These are phyloP conservation scores for Leptestheria dahalacensis DNA, from an alignment of 1,140 invertebrate species.

Conservation along the genomic window DNA sequence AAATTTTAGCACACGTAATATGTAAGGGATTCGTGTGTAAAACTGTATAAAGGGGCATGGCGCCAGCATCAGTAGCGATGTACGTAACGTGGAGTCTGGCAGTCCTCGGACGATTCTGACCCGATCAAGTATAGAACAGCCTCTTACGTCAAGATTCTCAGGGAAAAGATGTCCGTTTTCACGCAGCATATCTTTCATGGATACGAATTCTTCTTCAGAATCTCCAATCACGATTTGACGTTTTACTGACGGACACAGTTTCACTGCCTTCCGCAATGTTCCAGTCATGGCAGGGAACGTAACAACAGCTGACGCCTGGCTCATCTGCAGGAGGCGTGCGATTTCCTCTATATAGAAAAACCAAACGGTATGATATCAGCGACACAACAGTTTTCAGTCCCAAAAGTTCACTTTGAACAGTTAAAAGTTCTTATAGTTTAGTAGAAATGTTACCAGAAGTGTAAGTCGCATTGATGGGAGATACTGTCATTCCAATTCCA, in stretches of 20 bases:
- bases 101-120: conserved; percentile 14
- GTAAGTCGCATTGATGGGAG: conserved; percentile 64
- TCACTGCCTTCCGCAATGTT: conserved; percentile 29
- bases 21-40: conserved; percentile 8
- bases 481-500: conserved; percentile 50
- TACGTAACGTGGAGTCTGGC: no score
- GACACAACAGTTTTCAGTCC: no score
- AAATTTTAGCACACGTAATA: conserved; percentile 10
- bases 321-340: conserved; percentile 45
- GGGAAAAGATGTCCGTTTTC: conserved; percentile 11
- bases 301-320: conserved; percentile 49
- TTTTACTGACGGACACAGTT: conserved; percentile 21
- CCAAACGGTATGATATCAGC: no score
- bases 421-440: no score
- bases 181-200: conserved; percentile 2
- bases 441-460: conserved; percentile 43
- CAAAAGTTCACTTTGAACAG: background rate
- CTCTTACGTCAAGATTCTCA: conserved; percentile 15
- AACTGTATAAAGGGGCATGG: no score
- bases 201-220: background rate
- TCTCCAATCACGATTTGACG: conserved; percentile 25
- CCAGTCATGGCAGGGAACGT: conserved; percentile 42
- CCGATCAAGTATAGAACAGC: background rate
- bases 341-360: conserved; percentile 63
- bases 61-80: no score